A percentile compares a stretch with the other conserved stretches of the same genome.
These are phyloP conservation scores for Chaetogeoica ovagalla DNA, from an alignment of 2,888 invertebrate species.

Conservation along the genomic window DNA sequence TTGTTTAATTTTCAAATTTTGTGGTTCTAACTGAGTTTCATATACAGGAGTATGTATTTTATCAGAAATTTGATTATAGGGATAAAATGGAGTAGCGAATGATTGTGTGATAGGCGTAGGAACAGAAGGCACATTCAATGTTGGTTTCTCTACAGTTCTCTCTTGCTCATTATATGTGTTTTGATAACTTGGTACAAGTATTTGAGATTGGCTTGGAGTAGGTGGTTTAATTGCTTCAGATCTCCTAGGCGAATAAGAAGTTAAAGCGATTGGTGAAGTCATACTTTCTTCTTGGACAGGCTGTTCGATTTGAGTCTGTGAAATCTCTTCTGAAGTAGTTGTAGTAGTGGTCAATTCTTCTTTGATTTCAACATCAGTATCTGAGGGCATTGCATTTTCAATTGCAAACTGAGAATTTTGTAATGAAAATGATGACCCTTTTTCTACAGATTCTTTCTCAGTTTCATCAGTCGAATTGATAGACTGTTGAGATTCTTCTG, in stretches of 20 bases:
- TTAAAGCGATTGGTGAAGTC: constrained; percentile 49
- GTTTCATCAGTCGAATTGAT: constrained; percentile 58
- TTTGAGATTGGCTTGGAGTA: constrained; percentile 39
- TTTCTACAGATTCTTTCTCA: constrained; percentile 43
- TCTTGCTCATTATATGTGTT: constrained; percentile 40
- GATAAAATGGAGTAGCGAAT: constrained; percentile 44
- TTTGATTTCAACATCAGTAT: constrained; percentile 33
- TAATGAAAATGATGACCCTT: constrained; percentile 14
- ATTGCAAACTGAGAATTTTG: constrained; percentile 41
- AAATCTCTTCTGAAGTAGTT: constrained; percentile 40
- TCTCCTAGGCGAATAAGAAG: constrained; percentile 44
- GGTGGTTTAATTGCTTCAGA: constrained; percentile 36
- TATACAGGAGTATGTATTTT: constrained; percentile 49
- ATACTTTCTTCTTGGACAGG: constrained; percentile 41
- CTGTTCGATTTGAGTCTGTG: constrained; percentile 28
- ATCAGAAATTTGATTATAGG: constrained; percentile 45
- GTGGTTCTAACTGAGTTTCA: constrained; percentile 65
- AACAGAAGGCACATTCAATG: constrained; percentile 51
- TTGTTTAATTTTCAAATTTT: constrained; percentile 74
- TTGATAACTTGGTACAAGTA: constrained; percentile 37
- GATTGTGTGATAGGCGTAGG: constrained; percentile 52
- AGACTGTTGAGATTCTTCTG: constrained; percentile 58
- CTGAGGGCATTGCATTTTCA: constrained; percentile 28
- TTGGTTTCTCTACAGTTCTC: constrained; percentile 39
- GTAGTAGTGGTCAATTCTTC: constrained; percentile 31